phyloP scores from a whole-genome alignment of 2,797 vertebrate genomes.

The Limosa lapponica region DNA sequence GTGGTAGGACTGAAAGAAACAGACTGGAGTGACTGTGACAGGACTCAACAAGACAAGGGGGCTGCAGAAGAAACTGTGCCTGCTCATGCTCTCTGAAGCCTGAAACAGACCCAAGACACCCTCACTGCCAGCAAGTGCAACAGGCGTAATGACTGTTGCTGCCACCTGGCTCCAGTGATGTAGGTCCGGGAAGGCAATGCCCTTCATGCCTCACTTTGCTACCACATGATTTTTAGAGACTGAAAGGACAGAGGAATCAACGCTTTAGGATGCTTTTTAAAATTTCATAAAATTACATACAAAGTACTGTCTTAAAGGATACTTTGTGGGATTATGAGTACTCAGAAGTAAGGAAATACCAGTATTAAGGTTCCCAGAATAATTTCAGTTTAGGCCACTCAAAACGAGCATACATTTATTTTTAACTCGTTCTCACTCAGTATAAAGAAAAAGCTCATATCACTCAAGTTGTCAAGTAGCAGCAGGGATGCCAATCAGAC shows the following conservation, averaged over 20 bases:
- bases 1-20: background rate
- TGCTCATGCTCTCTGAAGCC: background rate
- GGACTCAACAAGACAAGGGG: background rate
- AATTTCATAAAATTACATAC: background rate
- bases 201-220: background rate
- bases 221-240: background rate
- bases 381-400: background rate
- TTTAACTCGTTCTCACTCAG: background rate
- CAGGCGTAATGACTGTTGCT: background rate
- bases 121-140: rapidly evolving
- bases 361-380: background rate
- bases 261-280: background rate
- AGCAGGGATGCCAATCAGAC: background rate
- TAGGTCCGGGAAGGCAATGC: background rate
- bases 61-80: background rate
- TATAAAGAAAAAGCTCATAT: background rate
- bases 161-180: rapidly evolving
- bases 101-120: background rate
- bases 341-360: background rate
- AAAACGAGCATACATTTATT: background rate
- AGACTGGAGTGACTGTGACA: background rate
- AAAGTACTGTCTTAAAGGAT: background rate
- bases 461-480: background rate
- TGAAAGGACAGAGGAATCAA: background rate
- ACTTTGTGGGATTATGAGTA: background rate